Evolutionary conservation across 2,888 invertebrate genomes (phyloP).

Genomic region (Cephus sareptanus): DNA sequence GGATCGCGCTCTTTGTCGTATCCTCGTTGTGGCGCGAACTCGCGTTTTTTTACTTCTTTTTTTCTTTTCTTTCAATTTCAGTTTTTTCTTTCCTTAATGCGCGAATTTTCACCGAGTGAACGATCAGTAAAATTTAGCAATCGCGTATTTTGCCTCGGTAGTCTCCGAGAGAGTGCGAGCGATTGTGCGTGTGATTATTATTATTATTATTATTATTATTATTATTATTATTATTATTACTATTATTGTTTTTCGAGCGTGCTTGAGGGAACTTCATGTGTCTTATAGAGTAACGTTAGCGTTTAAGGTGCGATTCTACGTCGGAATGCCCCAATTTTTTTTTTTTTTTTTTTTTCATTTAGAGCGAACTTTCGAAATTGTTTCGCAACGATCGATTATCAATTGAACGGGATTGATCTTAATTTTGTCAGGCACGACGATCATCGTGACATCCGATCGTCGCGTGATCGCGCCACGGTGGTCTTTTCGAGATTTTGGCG

Average conservation of each 20-base stretch:
- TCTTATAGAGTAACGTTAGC: background rate
- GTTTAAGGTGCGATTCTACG: background rate
- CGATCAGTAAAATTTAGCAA: too few relatives aligned
- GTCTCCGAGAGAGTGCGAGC: conserved; percentile 2
- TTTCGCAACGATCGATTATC: background rate
- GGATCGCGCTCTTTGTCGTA: too few relatives aligned
- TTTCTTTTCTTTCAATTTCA: too few relatives aligned
- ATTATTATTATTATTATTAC: background rate
- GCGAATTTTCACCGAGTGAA: too few relatives aligned
- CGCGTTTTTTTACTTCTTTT: too few relatives aligned
- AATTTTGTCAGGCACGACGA: background rate
- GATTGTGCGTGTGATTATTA: background rate
- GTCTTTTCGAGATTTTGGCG: conserved; percentile 15
- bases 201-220: background rate
- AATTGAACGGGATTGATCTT: background rate
- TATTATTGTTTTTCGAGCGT: background rate
- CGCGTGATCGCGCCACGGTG: background rate
- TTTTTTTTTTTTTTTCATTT: background rate
- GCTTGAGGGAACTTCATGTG: background rate
- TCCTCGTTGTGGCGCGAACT: too few relatives aligned
- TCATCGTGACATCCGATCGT: background rate
- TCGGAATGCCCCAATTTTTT: background rate
- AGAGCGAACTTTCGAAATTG: background rate
- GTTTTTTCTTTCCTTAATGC: too few relatives aligned
- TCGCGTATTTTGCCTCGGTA: background rate